Conservation (phyloP, 2,113 vertebrate species). For the Natator depressus region DNA sequence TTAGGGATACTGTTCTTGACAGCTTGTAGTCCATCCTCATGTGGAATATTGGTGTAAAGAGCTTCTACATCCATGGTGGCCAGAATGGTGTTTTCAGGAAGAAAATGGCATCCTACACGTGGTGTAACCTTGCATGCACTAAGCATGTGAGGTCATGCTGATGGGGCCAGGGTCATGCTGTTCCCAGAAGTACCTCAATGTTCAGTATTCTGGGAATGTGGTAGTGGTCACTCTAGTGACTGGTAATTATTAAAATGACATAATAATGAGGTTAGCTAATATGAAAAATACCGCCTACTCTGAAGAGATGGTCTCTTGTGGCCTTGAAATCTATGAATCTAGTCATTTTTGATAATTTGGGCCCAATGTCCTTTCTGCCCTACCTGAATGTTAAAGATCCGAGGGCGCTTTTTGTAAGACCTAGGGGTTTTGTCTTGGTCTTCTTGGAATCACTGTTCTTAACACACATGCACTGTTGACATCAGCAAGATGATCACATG, state of each 20-base stretch:
- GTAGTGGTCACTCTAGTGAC: neutral
- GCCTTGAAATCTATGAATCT: neutral
- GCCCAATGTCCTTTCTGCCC: neutral
- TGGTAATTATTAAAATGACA: neutral
- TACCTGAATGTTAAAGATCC: neutral
- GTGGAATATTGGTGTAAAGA: no score
- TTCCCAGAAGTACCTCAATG: neutral
- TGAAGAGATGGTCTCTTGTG: neutral
- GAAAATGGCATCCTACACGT: neutral
- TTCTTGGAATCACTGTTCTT: neutral
- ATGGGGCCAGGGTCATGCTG: neutral
- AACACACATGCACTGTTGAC: slow-evolving; percentile 8
- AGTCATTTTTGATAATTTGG: neutral
- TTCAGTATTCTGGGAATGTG: neutral
- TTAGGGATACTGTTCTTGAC: no score
- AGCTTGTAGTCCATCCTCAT: no score
- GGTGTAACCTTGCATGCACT: neutral
- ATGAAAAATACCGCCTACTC: slow-evolving; percentile 44
- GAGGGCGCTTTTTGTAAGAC: neutral
- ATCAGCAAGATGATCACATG: neutral
- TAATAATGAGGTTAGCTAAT: slow-evolving; percentile 35
- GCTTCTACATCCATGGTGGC: no score
- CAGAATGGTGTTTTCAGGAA: no score
- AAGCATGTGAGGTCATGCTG: neutral
- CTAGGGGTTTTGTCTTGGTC: neutral